These are phyloP conservation scores for Passer domesticus DNA, from an alignment of 2,113 vertebrate species.

Conservation along the genomic window DNA sequence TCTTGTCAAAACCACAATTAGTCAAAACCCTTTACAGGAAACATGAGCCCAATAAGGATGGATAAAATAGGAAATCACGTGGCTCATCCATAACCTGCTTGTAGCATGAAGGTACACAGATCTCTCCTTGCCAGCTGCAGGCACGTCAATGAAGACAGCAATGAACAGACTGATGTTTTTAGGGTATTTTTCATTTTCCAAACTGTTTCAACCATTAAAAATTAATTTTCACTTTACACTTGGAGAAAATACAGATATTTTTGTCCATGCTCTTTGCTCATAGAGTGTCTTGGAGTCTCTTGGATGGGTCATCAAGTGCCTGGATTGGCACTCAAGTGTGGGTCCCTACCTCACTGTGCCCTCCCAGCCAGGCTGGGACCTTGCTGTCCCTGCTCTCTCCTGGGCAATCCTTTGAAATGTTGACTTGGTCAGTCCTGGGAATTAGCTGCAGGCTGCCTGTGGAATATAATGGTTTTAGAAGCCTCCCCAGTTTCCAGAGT, in stretches of 20 bases:
- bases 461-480: neutral
- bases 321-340: accelerated
- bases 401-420: neutral
- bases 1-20: constrained; percentile 81
- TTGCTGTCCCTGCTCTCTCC: neutral
- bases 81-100: constrained; percentile 32
- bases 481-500: neutral
- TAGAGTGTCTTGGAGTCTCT: neutral
- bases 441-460: neutral
- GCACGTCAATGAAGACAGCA: neutral
- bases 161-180: neutral
- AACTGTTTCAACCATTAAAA: neutral
- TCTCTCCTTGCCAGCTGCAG: constrained; percentile 33
- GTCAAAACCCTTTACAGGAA: constrained; percentile 86
- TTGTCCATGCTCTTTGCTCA: neutral
- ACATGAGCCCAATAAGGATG: constrained; percentile 75
- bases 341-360: accelerated
- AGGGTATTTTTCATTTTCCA: neutral
- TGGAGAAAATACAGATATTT: neutral
- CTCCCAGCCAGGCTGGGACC: neutral
- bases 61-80: constrained; percentile 76
- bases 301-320: accelerated
- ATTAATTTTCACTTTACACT: neutral
- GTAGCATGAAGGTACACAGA: neutral
- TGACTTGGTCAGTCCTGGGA: neutral